Base-by-base conservation (phyloP, 2,888 invertebrate genomes). In the Sinotaia quadrata region DNA sequence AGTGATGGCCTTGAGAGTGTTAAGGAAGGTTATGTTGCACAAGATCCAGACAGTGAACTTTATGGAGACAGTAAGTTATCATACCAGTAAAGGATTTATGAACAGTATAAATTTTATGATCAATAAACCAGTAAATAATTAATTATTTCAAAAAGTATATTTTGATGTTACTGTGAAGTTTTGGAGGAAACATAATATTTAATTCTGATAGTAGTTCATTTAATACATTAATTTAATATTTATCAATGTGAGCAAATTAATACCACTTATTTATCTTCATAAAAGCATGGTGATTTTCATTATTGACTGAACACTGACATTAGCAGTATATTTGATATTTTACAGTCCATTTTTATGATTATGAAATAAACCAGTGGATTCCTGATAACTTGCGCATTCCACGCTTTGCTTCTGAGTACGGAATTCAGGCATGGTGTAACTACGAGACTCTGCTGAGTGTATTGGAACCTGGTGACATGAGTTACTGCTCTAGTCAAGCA, bases 401-500 rank as follows among this genome's bases (percentile, higher is more conserved):
- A 0, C 91, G 98, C 80, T 98, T 98, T 88, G 92, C 93, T 4
- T 97, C 98, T 0, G 99, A 99, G 88, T 99, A 96, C 85, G 99
- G 99, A 0, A 93, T 94, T 77, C 98, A 98, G 88, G 94, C 97
- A 0, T 90, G 95, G 75, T 97, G 98, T 0, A 92, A 93, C 1
- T 86, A 93, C 24, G 89, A 90, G 47, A 92, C 95, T 0, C 85
- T 89, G 54, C 90, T 91, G 21, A 72, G 72, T 1, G 93, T 92
- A 2, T 76, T 84, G 18, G 75, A 72, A 2, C 70, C 79, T 21
- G 75, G 81, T 21, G 89, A 90, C 72, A 84, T 88, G 85, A 77
- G 76, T 34, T 86, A 85, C 77, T 80, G 81, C 62, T 92, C 93
- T 63, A 85, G 90, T 0, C 93, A 94, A 78, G 91, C 94, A 58